A percentile compares a stretch with the other conserved stretches of the same genome.
phyloP scores from a whole-genome alignment of 2,113 vertebrate species.

The Pitta sordida region DNA sequence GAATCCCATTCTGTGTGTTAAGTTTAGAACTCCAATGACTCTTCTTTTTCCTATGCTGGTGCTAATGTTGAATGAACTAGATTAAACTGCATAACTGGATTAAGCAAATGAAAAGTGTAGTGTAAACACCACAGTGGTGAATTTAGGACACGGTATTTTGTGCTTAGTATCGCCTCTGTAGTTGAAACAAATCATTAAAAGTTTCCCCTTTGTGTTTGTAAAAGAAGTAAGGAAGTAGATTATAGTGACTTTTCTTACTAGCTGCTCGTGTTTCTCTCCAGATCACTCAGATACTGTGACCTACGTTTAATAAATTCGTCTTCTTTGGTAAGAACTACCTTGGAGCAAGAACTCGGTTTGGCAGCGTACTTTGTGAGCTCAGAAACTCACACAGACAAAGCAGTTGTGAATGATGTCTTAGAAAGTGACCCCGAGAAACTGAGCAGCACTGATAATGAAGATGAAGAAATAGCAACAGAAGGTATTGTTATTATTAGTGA shows the following conservation, averaged over 20 bases:
- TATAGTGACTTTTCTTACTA: background rate
- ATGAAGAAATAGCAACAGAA: conserved; percentile 83
- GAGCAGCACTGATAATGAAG: conserved; percentile 93
- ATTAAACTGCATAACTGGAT: background rate
- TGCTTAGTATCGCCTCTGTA: background rate
- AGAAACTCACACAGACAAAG: conserved; percentile 73
- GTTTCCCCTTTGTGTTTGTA: background rate
- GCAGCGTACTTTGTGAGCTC: conserved; percentile 88
- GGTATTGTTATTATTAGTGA: conserved; percentile 67
- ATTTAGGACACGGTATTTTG: background rate
- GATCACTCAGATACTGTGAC: conserved; percentile 95
- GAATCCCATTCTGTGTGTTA: background rate
- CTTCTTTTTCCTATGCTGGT: background rate
- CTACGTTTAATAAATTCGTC: conserved; percentile 91
- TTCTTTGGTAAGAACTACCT: conserved; percentile 85
- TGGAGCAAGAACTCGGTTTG: conserved; percentile 95
- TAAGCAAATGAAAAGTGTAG: background rate
- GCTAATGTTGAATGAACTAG: background rate
- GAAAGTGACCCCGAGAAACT: conserved; percentile 94
- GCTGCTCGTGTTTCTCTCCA: conserved; percentile 32
- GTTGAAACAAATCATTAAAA: background rate
- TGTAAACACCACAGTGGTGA: background rate
- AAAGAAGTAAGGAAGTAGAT: background rate
- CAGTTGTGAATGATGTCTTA: conserved; percentile 75
- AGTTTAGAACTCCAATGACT: background rate